Evolutionary conservation across 2,888 invertebrate genomes (phyloP).

Genomic region (Chirona hameri): DNA sequence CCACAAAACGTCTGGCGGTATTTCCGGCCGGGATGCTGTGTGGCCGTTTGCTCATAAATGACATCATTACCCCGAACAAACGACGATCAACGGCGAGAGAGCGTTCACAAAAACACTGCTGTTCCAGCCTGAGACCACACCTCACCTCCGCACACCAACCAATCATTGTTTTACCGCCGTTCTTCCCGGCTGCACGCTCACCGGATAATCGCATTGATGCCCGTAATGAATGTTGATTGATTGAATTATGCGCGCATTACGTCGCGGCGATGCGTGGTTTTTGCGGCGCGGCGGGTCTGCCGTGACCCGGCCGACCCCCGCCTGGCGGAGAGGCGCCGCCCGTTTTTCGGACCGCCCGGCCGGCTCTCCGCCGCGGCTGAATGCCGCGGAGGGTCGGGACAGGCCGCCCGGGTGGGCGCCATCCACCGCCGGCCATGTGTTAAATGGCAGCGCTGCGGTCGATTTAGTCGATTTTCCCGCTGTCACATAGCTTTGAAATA

Average conservation of each 20-base stretch:
- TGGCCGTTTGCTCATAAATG: too few species aligned
- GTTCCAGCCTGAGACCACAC: too few species aligned
- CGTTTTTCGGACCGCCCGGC: background rate
- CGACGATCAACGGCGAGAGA: background rate
- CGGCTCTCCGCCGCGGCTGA: background rate
- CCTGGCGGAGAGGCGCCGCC: background rate
- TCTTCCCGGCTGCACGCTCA: background rate
- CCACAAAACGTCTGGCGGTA: too few species aligned
- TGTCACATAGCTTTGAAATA: too few species aligned
- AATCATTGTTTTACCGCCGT: background rate
- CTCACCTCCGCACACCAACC: background rate
- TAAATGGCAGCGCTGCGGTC: too few species aligned
- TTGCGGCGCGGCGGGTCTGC: background rate
- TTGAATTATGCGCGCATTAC: background rate
- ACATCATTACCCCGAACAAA: background rate
- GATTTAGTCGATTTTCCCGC: too few species aligned
- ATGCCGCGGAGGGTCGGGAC: too few species aligned
- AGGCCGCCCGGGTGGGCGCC: too few species aligned
- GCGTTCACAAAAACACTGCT: too few species aligned
- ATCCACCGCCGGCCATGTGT: too few species aligned
- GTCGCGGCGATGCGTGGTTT: background rate
- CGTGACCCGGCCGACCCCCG: background rate
- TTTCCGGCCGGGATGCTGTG: too few species aligned
- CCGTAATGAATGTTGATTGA: conserved; percentile 22
- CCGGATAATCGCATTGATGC: background rate